phyloP scores from a whole-genome alignment of 2,888 invertebrate species.

The Eupsilia transversa region DNA sequence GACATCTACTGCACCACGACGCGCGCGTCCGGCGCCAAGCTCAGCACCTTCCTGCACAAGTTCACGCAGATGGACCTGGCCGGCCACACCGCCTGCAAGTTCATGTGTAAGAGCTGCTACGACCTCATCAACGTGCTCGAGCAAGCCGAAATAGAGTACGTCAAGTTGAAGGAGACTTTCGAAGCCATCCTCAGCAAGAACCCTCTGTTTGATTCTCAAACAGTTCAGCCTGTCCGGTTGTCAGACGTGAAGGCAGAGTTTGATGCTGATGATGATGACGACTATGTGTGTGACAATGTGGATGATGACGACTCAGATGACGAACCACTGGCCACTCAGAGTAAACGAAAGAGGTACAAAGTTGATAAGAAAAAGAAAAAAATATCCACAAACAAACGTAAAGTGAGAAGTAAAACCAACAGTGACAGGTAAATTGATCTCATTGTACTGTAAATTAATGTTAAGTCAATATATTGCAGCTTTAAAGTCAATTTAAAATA shows the following conservation, averaged over 20 bases:
- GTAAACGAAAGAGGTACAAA: constrained; percentile 79
- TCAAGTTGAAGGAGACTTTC: constrained; percentile 82
- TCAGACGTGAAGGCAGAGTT: constrained; percentile 73
- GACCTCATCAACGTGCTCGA: constrained; percentile 84
- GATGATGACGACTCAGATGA: constrained; percentile 64
- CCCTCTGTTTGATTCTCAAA: constrained; percentile 78
- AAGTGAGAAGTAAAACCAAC: constrained; percentile 67
- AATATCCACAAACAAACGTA: constrained; percentile 65
- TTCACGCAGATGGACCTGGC: constrained; percentile 75
- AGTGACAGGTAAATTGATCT: constrained; percentile 67
- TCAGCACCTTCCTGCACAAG: constrained; percentile 78
- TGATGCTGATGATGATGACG: constrained; percentile 56
- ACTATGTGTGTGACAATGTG: constrained; percentile 61
- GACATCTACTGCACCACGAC: constrained; percentile 77
- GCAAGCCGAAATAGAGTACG: constrained; percentile 83
- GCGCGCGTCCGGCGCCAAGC: constrained; percentile 73
- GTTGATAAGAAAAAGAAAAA: constrained; percentile 82
- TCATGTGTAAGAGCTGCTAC: constrained; percentile 81
- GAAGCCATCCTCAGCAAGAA: constrained; percentile 84
- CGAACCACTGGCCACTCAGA: constrained; percentile 82
- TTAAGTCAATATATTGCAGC: background rate
- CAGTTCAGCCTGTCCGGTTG: constrained; percentile 64
- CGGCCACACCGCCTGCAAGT: constrained; percentile 71
- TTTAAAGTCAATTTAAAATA: background rate
- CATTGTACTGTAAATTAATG: too few relatives aligned